Evolutionary conservation across 1,140 invertebrate species (phyloP).

Genomic region (Arctopsyche grandis): DNA sequence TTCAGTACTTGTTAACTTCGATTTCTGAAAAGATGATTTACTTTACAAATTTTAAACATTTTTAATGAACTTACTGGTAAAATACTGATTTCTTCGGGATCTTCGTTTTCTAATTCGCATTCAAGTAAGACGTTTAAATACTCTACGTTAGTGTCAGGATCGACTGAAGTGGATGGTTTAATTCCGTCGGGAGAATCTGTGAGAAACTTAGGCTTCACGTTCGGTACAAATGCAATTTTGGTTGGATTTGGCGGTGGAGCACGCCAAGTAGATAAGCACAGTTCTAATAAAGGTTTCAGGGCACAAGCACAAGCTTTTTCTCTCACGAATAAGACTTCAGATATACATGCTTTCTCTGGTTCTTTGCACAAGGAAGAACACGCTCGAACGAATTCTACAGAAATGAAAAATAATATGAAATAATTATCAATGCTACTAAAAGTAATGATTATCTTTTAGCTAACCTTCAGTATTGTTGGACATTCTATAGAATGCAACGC

Average conservation of each 20-base stretch:
- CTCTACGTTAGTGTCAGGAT: slow-evolving; percentile 10
- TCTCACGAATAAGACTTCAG: slow-evolving; percentile 46
- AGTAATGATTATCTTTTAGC: background rate
- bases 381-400: slow-evolving; percentile 48
- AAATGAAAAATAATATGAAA: slow-evolving; percentile 27
- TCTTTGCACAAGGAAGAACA: slow-evolving; percentile 48
- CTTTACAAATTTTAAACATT: slow-evolving; percentile 15
- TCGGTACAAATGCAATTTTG: slow-evolving; percentile 43
- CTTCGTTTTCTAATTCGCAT: slow-evolving; percentile 47
- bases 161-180: slow-evolving; percentile 30
- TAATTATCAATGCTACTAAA: background rate
- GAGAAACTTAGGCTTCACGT: slow-evolving; percentile 12
- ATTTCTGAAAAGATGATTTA: background rate
- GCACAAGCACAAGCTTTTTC: slow-evolving; percentile 45
- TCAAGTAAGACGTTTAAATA: slow-evolving; percentile 44
- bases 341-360: slow-evolving; percentile 49
- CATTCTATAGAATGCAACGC: slow-evolving; percentile 52
- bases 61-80: slow-evolving; percentile 51
- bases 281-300: slow-evolving; percentile 41
- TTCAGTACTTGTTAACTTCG: no score
- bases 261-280: slow-evolving; percentile 44
- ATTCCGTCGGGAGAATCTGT: background rate
- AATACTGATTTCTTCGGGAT: slow-evolving; percentile 48
- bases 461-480: slow-evolving; percentile 50
- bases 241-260: slow-evolving; percentile 49